phyloP scores from a whole-genome alignment of 1,140 invertebrate species.

The Rhizoglyphus robini region DNA sequence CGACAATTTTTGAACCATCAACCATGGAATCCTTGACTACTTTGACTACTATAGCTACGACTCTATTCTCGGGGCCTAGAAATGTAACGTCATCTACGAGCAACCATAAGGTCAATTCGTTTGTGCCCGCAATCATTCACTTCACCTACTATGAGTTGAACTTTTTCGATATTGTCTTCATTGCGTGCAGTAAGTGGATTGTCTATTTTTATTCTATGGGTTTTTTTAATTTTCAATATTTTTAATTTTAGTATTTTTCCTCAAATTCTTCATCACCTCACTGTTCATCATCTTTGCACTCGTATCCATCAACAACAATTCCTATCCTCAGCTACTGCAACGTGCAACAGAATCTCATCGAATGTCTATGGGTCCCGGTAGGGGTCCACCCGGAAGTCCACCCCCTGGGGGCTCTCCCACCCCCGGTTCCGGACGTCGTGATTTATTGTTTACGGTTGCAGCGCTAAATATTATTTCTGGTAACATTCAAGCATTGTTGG shows the following conservation, averaged over 20 bases:
- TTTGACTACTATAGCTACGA: too few relatives aligned
- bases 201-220: not conserved
- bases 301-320: not conserved
- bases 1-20: too few relatives aligned
- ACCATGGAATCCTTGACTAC: too few relatives aligned
- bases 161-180: not conserved
- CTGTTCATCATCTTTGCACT: not conserved
- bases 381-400: too few relatives aligned
- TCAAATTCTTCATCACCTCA: constrained; percentile 6
- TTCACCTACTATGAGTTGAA: constrained; percentile 5
- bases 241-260: constrained; percentile 4
- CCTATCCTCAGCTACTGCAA: not conserved
- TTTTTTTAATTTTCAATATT: not conserved
- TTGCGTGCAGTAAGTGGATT: constrained; percentile 1
- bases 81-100: too few relatives aligned
- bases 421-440: not conserved
- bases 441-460: not conserved
- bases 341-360: not conserved
- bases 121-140: not conserved
- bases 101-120: not conserved
- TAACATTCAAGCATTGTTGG: not conserved
- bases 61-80: too few relatives aligned
- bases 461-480: not conserved
- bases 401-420: not conserved
- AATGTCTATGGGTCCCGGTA: not conserved